Evolutionary conservation across 2,797 vertebrate species (phyloP).

Genomic region (Pseudochaenichthys georgianus): DNA sequence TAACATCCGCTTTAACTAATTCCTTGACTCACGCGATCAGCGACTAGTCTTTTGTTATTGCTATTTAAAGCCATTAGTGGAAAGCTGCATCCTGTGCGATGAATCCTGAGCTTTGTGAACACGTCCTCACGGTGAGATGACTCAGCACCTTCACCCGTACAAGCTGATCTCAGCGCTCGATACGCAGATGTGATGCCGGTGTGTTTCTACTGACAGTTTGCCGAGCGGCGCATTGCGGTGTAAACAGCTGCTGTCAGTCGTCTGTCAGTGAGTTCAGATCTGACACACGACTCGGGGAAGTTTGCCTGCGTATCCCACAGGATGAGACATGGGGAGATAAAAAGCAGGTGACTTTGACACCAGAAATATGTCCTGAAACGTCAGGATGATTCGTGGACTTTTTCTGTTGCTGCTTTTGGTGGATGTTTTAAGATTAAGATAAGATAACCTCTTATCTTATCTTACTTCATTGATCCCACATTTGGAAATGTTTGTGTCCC

Average conservation of each 20-base stretch:
- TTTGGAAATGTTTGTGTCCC: too few relatives aligned
- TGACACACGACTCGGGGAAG: neutral
- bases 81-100: too few relatives aligned
- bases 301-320: neutral
- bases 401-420: neutral
- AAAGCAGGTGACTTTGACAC: neutral
- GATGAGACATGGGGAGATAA: neutral
- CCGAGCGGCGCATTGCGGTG: neutral
- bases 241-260: slow-evolving; percentile 16
- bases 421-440: too few relatives aligned
- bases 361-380: too few relatives aligned
- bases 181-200: neutral
- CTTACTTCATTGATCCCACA: too few relatives aligned
- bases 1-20: too few relatives aligned
- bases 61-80: too few relatives aligned
- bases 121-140: neutral
- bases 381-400: too few relatives aligned
- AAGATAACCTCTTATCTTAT: too few relatives aligned
- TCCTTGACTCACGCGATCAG: too few relatives aligned
- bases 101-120: neutral
- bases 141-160: neutral
- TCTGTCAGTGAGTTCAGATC: slow-evolving; percentile 18
- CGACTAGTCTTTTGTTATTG: too few relatives aligned
- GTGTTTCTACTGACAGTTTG: neutral
- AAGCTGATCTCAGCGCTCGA: neutral